Evolutionary conservation across 30 jellyfish, hydroid and myxozoan species (phyloP).

Genomic region (Rhopilema esculentum): DNA sequence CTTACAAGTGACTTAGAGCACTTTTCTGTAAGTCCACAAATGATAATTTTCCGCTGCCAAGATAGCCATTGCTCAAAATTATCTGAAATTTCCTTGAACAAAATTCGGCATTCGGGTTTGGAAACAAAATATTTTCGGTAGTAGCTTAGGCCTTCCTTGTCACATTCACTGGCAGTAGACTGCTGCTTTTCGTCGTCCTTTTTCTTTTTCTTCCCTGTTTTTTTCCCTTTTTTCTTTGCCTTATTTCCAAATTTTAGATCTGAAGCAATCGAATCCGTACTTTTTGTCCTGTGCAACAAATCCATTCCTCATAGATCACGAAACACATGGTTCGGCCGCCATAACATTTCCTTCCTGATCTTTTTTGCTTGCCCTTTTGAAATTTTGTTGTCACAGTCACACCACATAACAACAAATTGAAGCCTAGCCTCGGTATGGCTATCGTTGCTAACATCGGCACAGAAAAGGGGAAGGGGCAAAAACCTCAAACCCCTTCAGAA

Average conservation of each 20-base stretch:
- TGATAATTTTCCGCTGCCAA: conserved; percentile 75
- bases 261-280: background rate
- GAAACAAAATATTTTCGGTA: conserved; percentile 28
- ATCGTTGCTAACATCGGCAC: background rate
- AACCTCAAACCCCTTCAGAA: too few relatives aligned
- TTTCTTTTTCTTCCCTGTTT: conserved; percentile 5
- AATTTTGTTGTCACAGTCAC: background rate
- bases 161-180: background rate
- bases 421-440: background rate
- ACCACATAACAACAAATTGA: background rate
- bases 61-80: conserved; percentile 53
- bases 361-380: background rate
- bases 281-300: background rate
- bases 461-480: too few relatives aligned
- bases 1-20: conserved; percentile 64
- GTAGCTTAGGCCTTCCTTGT: conserved; percentile 8
- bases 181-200: background rate
- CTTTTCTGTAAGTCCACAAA: conserved; percentile 67
- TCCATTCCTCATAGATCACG: conserved; percentile 27
- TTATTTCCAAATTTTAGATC: background rate
- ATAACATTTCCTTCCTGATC: background rate
- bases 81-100: conserved; percentile 34
- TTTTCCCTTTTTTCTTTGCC: conserved; percentile 3
- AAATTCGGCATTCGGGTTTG: conserved; percentile 49
- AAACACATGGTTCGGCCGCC: too few relatives aligned